Evolutionary conservation across 2,888 invertebrate species (phyloP).

Genomic region (Spisula solida): DNA sequence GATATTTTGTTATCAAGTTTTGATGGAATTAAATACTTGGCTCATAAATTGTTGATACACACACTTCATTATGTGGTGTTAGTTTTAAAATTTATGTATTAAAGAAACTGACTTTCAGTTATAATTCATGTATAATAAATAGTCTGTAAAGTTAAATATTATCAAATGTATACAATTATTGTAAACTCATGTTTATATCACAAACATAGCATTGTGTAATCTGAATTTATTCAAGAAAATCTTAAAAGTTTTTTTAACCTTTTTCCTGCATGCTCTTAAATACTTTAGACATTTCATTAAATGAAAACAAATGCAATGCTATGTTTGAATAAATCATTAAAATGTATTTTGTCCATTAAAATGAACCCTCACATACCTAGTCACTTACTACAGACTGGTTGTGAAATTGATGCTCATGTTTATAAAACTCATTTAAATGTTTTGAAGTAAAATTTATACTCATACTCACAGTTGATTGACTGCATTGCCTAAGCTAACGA

Average conservation of each 20-base stretch:
- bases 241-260: constrained; percentile 9
- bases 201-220: constrained; percentile 47
- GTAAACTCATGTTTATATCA: constrained; percentile 29
- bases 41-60: background rate
- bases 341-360: constrained; percentile 33
- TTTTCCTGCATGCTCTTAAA: constrained; percentile 7
- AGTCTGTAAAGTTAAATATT: constrained; percentile 27
- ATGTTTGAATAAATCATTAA: constrained; percentile 39
- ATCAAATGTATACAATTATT: constrained; percentile 44
- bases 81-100: constrained; percentile 3
- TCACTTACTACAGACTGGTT: background rate
- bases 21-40: background rate
- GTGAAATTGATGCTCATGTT: constrained; percentile 9
- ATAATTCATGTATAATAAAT: constrained; percentile 1
- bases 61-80: background rate
- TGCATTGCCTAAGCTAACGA: background rate
- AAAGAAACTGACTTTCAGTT: background rate
- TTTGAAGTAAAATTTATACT: background rate
- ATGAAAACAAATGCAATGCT: constrained; percentile 27
- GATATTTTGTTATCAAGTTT: background rate
- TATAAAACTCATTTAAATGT: constrained; percentile 21
- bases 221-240: background rate
- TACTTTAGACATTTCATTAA: background rate
- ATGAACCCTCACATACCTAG: background rate
- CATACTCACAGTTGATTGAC: constrained; percentile 11